Conservation (phyloP, 2,113 vertebrate genomes). For the Physeter macrocephalus region DNA sequence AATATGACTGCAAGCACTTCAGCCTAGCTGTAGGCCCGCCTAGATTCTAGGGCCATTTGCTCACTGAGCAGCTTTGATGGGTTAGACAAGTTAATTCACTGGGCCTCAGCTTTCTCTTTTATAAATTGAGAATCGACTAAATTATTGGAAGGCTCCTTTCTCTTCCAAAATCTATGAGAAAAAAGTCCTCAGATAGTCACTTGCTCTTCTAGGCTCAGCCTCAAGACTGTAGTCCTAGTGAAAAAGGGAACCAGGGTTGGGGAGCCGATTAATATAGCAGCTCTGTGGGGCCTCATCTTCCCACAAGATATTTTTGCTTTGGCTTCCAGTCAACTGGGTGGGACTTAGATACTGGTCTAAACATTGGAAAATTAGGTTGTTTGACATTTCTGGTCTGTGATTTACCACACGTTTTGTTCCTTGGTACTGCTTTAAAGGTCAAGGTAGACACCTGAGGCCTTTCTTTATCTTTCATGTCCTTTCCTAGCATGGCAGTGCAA, state of each 20-base stretch:
- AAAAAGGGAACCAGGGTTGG: background rate
- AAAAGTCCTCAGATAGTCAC: background rate
- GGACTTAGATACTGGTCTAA: background rate
- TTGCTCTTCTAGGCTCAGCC: background rate
- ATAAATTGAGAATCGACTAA: background rate
- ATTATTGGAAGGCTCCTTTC: background rate
- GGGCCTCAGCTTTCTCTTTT: background rate
- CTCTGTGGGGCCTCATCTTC: background rate
- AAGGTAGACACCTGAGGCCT: background rate
- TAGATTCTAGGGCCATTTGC: background rate
- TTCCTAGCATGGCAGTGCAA: background rate
- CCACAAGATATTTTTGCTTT: background rate
- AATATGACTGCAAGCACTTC: background rate
- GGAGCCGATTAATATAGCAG: background rate
- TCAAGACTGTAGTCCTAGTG: background rate
- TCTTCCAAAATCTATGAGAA: background rate
- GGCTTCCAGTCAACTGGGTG: background rate
- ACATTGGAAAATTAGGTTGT: background rate
- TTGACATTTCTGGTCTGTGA: background rate
- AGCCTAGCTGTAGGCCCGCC: background rate
- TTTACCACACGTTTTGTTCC: background rate
- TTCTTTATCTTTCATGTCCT: background rate
- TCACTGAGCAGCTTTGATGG: background rate
- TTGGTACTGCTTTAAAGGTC: background rate
- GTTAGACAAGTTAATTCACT: background rate